These are phyloP conservation scores for Sterrhoptilus dennistouni DNA, from an alignment of 2,113 vertebrate species.

Conservation along the genomic window DNA sequence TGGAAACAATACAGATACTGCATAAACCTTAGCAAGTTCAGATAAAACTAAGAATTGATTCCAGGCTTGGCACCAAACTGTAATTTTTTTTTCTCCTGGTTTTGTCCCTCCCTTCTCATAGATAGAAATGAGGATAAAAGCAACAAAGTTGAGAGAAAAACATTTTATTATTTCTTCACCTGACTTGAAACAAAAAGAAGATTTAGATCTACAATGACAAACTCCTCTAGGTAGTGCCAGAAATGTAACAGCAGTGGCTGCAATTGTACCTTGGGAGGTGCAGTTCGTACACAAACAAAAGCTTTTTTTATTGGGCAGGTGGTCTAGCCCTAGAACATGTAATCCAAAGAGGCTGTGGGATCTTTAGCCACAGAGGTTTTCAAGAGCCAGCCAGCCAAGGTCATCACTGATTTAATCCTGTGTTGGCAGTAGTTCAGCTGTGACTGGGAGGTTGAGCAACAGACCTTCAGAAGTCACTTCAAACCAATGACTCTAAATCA, in stretches of 20 bases:
- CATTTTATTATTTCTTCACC: not conserved
- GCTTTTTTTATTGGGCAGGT: not conserved
- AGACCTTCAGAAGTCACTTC: not conserved
- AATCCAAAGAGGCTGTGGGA: not conserved
- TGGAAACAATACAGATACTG: not conserved
- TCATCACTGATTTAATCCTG: not conserved
- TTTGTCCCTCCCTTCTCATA: not conserved
- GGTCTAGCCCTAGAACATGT: not conserved
- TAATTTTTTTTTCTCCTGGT: not conserved
- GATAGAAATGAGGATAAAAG: not conserved
- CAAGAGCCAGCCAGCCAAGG: not conserved
- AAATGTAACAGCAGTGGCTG: not conserved
- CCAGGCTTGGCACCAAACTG: not conserved
- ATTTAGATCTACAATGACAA: not conserved
- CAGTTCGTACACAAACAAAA: not conserved
- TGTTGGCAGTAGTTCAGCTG: not conserved
- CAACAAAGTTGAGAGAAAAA: not conserved
- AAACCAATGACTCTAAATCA: not conserved
- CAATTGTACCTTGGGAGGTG: not conserved
- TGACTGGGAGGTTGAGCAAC: not conserved
- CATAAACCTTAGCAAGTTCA: not conserved
- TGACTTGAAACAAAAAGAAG: not conserved
- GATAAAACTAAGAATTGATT: not conserved
- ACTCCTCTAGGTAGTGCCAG: not conserved
- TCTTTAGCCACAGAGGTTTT: not conserved